Evolutionary conservation across 2,113 vertebrate genomes (phyloP).

Genomic region (Notothenia rossii): DNA sequence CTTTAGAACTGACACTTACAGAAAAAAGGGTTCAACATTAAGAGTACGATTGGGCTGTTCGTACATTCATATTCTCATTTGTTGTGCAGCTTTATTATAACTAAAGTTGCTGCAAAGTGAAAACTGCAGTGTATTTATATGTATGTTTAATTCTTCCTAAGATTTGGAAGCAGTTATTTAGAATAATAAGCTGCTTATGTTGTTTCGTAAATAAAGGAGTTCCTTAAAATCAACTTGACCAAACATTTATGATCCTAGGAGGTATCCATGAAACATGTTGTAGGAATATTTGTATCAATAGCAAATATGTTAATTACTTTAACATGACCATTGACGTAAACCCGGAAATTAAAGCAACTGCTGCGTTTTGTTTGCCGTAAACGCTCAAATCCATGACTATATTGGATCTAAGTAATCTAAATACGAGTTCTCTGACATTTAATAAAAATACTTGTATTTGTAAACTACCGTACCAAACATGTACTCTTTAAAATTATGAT

Average conservation of each 20-base stretch:
- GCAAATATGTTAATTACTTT: constrained; percentile 3
- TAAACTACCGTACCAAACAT: neutral
- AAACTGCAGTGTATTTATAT: neutral
- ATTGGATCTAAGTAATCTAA: neutral
- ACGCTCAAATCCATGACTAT: rapidly evolving
- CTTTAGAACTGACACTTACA: neutral
- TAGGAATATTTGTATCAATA: neutral
- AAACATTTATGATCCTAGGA: neutral
- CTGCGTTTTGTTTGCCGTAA: constrained; percentile 37
- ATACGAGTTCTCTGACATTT: neutral
- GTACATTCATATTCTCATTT: neutral
- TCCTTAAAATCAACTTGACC: neutral
- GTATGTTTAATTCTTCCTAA: neutral
- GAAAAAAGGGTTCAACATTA: neutral
- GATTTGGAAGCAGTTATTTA: neutral
- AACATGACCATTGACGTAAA: constrained; percentile 27
- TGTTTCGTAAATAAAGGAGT: neutral
- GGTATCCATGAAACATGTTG: neutral
- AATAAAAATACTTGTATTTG: neutral
- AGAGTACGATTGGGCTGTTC: neutral
- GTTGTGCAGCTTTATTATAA: no score
- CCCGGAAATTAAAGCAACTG: constrained; percentile 58
- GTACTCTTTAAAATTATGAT: neutral
- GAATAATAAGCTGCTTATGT: neutral
- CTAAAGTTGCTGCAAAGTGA: neutral